A percentile compares a stretch with the other conserved stretches of the same genome.
Conservation (phyloP, 2,888 invertebrate species). For the Thumatha senex region DNA sequence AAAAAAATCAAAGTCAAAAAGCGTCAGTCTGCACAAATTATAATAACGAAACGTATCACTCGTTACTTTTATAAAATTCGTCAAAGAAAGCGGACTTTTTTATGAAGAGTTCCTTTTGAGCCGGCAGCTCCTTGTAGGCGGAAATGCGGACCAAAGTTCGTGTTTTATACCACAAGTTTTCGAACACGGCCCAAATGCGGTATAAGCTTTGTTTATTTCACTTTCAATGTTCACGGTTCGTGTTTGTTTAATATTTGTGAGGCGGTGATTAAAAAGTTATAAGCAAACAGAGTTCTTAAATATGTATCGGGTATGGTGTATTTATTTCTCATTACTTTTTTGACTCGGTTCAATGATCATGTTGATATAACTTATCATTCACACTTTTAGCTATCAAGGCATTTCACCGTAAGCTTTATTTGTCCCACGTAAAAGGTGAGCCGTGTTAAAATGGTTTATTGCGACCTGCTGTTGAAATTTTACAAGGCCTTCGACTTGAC, state of each 20-base stretch:
- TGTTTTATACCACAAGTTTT: slow-evolving; percentile 28
- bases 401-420: too few relatives aligned
- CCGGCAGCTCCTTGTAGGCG: slow-evolving; percentile 13
- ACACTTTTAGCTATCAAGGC: too few relatives aligned
- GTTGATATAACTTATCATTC: too few relatives aligned
- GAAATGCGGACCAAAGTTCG: slow-evolving; percentile 33
- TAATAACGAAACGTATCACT: slow-evolving; percentile 13
- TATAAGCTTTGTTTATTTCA: background rate
- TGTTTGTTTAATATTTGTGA: background rate
- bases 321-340: too few relatives aligned
- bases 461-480: too few relatives aligned
- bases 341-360: too few relatives aligned
- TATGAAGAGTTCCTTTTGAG: slow-evolving; percentile 25
- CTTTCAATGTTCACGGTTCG: background rate
- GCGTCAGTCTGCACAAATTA: slow-evolving; percentile 3
- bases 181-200: background rate
- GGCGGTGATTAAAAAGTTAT: background rate
- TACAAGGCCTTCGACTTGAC: too few relatives aligned
- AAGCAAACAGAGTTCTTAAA: background rate
- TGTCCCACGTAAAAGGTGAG: too few relatives aligned
- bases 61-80: slow-evolving; percentile 25
- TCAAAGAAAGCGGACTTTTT: slow-evolving; percentile 25
- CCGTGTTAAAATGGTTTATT: too few relatives aligned
- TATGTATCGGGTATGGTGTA: too few relatives aligned
- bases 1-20: background rate